These are phyloP conservation scores for Coracopsis vasa DNA, from an alignment of 2,113 vertebrate genomes.

Conservation along the genomic window DNA sequence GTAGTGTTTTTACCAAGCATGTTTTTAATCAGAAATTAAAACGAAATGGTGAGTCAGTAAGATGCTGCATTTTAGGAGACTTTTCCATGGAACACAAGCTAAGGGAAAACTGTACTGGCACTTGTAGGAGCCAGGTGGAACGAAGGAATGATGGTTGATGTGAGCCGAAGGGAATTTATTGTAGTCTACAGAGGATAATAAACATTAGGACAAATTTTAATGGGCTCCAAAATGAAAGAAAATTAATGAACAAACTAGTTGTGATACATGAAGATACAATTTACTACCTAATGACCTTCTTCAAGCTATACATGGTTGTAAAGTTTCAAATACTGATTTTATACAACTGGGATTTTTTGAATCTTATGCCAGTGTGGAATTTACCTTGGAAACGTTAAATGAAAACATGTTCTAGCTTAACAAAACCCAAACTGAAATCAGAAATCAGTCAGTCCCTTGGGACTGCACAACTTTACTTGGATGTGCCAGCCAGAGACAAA, in stretches of 20 bases:
- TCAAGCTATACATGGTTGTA: background rate
- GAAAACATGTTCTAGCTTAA: background rate
- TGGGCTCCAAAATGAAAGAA: constrained; percentile 14
- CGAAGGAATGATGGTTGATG: rapidly evolving
- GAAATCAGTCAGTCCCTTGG: background rate
- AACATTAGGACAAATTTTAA: constrained; percentile 18
- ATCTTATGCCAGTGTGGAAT: background rate
- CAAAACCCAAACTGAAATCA: background rate
- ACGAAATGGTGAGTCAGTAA: constrained; percentile 1
- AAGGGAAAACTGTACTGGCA: background rate
- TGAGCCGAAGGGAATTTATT: background rate
- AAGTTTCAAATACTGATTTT: background rate
- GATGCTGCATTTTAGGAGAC: background rate
- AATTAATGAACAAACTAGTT: background rate
- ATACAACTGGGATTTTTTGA: background rate
- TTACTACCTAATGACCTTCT: constrained; percentile 5
- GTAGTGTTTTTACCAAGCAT: background rate
- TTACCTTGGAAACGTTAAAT: constrained; percentile 11
- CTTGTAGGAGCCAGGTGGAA: background rate
- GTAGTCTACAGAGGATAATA: background rate
- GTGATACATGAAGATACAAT: background rate
- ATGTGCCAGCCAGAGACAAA: background rate
- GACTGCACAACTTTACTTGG: background rate
- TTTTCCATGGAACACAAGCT: background rate
- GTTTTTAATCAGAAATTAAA: constrained; percentile 13